A percentile compares a stretch with the other conserved stretches of the same genome.
Evolutionary conservation across 2,797 vertebrate species (phyloP).

Genomic region (Pseudochromis fuscus): DNA sequence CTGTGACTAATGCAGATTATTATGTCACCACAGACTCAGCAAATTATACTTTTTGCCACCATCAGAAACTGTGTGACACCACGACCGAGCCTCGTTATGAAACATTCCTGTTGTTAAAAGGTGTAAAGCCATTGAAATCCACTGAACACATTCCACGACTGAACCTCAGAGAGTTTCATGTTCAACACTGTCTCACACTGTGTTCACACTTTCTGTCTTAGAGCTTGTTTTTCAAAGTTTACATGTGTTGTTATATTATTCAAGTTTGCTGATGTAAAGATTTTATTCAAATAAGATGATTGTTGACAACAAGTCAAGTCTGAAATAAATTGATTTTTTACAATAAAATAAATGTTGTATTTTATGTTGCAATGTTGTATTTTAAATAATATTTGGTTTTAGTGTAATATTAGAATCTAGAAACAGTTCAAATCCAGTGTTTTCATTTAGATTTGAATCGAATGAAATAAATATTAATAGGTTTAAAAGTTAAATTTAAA

Average conservation of each 20-base stretch:
- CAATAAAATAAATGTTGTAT: slow-evolving; percentile 39
- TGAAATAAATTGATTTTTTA: slow-evolving; percentile 70
- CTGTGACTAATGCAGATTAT: not conserved
- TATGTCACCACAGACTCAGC: not conserved
- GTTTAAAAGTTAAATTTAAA: too few relatives aligned
- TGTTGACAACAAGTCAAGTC: slow-evolving; percentile 25
- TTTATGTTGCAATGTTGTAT: too few relatives aligned
- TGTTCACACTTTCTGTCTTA: slow-evolving; percentile 29
- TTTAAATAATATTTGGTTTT: not conserved
- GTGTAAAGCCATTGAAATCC: slow-evolving; percentile 70
- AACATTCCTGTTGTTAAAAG: slow-evolving; percentile 64
- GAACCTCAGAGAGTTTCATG: slow-evolving; percentile 37
- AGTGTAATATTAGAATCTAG: too few relatives aligned
- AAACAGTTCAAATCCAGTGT: not conserved
- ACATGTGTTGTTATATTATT: slow-evolving; percentile 23
- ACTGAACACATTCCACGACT: slow-evolving; percentile 70
- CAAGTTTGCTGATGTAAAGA: slow-evolving; percentile 44
- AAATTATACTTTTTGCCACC: not conserved
- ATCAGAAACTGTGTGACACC: slow-evolving; percentile 6
- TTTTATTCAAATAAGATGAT: slow-evolving; percentile 25
- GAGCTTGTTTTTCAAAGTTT: slow-evolving; percentile 27
- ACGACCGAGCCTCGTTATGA: slow-evolving; percentile 50
- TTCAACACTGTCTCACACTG: slow-evolving; percentile 29
- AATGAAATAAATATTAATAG: too few relatives aligned
- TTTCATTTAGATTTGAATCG: not conserved